Percentiles rank a stretch among this genome's conserved stretches.
These are phyloP conservation scores for Brevimyrus niger DNA, from an alignment of 2,113 vertebrate species.

Conservation along the genomic window DNA sequence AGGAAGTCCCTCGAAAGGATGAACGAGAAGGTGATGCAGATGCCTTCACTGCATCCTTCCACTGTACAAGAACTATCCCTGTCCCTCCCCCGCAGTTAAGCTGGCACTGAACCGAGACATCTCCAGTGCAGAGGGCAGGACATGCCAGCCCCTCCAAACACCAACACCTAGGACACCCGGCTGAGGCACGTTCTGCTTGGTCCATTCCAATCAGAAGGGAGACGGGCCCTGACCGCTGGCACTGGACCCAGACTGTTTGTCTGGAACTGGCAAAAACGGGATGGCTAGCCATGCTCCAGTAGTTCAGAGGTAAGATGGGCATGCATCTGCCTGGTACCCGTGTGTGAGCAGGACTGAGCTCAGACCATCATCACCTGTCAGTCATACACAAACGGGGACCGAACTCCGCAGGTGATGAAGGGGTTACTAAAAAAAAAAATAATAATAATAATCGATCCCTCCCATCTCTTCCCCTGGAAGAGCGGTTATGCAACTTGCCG, in stretches of 20 bases:
- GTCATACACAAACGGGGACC: neutral
- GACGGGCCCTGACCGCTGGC: neutral
- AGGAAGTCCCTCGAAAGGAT: slow-evolving; percentile 38
- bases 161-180: neutral
- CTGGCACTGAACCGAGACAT: neutral
- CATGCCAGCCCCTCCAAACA: neutral
- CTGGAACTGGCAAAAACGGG: neutral
- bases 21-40: slow-evolving; percentile 41
- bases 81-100: neutral
- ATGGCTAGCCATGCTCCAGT: neutral
- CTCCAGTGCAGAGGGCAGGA: neutral
- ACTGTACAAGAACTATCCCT: slow-evolving; percentile 41
- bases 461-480: neutral
- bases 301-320: neutral
- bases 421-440: neutral
- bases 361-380: neutral
- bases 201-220: neutral
- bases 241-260: neutral
- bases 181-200: neutral
- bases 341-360: neutral
- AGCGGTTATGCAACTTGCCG: neutral
- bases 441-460: too few relatives aligned
- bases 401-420: neutral
- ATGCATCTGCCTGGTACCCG: neutral
- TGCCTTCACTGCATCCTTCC: slow-evolving; percentile 46